These are phyloP conservation scores for Octonoba sinensis DNA, from an alignment of 2,888 invertebrate genomes.

Conservation along the genomic window DNA sequence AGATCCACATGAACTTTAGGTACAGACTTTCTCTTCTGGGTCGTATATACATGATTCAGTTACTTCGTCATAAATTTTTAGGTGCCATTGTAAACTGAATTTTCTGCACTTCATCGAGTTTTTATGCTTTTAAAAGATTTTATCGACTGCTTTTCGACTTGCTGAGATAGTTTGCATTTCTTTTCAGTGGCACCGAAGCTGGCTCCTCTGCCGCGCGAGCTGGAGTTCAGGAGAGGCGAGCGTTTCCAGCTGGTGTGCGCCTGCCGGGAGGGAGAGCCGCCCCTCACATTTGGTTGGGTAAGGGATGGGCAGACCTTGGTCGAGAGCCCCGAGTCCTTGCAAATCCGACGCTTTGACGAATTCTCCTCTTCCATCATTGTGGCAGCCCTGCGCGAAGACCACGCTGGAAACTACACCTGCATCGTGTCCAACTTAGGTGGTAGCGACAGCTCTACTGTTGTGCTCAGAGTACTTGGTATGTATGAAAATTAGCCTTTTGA, in stretches of 20 bases:
- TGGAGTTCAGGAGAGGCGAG: conserved; percentile 51
- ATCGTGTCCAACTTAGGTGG: conserved; percentile 56
- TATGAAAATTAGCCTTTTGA: no score
- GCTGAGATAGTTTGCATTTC: no score
- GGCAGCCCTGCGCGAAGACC: conserved; percentile 41
- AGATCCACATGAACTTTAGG: no score
- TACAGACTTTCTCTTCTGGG: no score
- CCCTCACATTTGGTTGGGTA: conserved; percentile 58
- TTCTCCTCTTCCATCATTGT: conserved; percentile 57
- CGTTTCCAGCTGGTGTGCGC: conserved; percentile 56
- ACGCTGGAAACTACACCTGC: conserved; percentile 60
- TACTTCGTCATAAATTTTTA: no score
- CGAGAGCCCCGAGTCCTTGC: conserved; percentile 28
- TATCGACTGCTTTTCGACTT: no score
- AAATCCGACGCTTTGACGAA: conserved; percentile 49
- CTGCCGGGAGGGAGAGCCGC: conserved; percentile 51
- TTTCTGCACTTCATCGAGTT: no score
- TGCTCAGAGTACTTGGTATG: conserved; percentile 56
- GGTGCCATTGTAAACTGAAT: no score
- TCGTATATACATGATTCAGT: no score
- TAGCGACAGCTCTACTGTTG: conserved; percentile 43
- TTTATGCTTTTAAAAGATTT: no score
- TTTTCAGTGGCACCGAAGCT: conserved; percentile 49
- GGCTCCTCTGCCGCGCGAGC: conserved; percentile 33
- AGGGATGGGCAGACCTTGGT: conserved; percentile 48